Percentiles rank a stretch among this genome's conserved stretches.
Conservation (phyloP, 37 sponge, comb jelly and placozoan genomes). For the Oscarella lobularis region DNA sequence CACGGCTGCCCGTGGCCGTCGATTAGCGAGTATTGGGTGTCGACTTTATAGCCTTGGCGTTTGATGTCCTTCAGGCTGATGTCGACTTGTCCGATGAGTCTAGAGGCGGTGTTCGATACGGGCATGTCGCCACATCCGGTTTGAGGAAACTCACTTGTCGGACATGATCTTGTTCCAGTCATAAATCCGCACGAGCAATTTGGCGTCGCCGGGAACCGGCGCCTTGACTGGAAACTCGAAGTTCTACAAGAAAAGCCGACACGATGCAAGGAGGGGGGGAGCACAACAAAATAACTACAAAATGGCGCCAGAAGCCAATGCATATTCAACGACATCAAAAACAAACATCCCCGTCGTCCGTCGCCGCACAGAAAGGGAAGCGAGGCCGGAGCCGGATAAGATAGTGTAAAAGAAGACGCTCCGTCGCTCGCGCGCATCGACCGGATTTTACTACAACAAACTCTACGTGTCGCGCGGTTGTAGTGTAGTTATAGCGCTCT, state of each 20-base stretch:
- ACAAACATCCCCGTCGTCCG: no score
- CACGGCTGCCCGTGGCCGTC: not conserved
- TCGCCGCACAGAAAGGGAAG: no score
- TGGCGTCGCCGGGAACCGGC: conserved; percentile 1
- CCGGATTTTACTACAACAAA: no score
- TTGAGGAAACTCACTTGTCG: not conserved
- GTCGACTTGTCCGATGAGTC: conserved; percentile 10
- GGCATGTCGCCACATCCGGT: not conserved
- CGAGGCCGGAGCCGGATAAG: no score
- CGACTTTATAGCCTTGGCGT: not conserved
- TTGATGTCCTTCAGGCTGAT: conserved; percentile 6
- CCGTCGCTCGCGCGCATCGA: no score
- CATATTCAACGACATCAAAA: no score
- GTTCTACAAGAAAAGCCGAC: conserved; percentile 67
- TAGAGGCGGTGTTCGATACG: not conserved
- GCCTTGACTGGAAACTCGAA: conserved; percentile 9
- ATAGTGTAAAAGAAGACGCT: no score
- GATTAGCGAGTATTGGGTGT: not conserved
- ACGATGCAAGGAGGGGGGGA: no score
- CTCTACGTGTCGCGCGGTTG: no score
- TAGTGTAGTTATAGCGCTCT: no score
- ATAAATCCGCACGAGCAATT: conserved; percentile 12
- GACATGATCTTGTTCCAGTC: not conserved
- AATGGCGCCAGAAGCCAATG: no score
- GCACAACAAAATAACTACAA: no score